Evolutionary conservation across 2,888 invertebrate genomes (phyloP), one percentile per base, ranked within the genome.

Genomic region (Eristalis intricaria): DNA sequence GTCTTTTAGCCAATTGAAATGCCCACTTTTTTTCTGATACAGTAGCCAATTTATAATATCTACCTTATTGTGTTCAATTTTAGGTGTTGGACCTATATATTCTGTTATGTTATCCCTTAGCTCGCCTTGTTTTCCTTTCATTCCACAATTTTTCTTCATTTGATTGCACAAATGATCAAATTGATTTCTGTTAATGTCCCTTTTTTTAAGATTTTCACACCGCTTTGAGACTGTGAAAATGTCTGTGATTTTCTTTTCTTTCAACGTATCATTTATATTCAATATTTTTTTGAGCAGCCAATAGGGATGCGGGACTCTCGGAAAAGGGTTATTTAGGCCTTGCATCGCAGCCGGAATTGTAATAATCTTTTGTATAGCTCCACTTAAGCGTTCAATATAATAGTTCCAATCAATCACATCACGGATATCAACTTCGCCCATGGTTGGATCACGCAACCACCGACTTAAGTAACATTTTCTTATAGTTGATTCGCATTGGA

Each of bases 331-430:
- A 2, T 97, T 92, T 22, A 99, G 92, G 79, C 98, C 98, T 94
- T 99, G 99, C 94, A 99, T 95, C 0, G 99, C 99, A 1, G 99
- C 99, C 0, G 99, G 99, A 91, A 99, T 99, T 0, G 99, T 99
- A 79, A 99, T 98, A 91, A 99, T 99, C 94, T 99, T 99, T 94
- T 99, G 99, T 90, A 99, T 97, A 29, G 98, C 95, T 22, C 98
- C 98, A 70, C 98, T 98, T 65, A 99, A 94, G 89, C 99, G 94
- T 93, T 99, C 99, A 70, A 99, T 98, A 91, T 99, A 99, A 92
- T 99, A 99, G 81, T 96, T 95, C 99, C 99, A 99, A 94, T 99
- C 99, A 50, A 99, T 94, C 80, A 99, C 96, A 89, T 98, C 96
- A 66, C 99, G 94, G 61, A 99, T 99, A 91, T 99, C 98, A 76